Conservation (phyloP, 2,888 invertebrate species). For the Anticlea derivata region DNA sequence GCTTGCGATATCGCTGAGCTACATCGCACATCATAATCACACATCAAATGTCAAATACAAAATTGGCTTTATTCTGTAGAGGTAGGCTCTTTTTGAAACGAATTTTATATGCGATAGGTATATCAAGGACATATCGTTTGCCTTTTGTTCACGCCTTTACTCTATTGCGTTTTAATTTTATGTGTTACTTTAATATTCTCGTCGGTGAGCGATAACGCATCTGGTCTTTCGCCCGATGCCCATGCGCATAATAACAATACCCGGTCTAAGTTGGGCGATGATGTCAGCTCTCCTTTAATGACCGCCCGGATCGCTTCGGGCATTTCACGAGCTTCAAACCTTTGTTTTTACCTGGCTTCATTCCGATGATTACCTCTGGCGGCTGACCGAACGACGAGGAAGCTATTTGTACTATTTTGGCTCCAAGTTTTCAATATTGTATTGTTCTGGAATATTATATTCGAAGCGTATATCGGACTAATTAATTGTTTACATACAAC, state of each 20-base stretch:
- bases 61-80: too few relatives aligned
- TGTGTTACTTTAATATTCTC: conserved; percentile 69
- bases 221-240: conserved; percentile 62
- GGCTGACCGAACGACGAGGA: conserved; percentile 33
- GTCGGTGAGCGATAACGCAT: conserved; percentile 64
- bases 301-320: conserved; percentile 58
- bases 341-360: conserved; percentile 48
- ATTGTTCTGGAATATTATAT: conserved; percentile 37
- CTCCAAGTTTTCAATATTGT: conserved; percentile 38
- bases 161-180: conserved; percentile 51
- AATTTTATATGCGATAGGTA: too few relatives aligned
- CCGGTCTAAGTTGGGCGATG: conserved; percentile 71
- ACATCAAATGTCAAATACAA: too few relatives aligned
- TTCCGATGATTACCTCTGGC: conserved; percentile 44
- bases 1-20: too few relatives aligned
- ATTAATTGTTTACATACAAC: too few relatives aligned
- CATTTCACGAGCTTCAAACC: conserved; percentile 64
- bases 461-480: conserved; percentile 50
- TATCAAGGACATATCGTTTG: too few relatives aligned
- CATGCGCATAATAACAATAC: conserved; percentile 68
- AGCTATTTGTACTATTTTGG: conserved; percentile 39
- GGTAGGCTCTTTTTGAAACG: too few relatives aligned
- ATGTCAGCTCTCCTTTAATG: conserved; percentile 78
- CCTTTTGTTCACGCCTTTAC: too few relatives aligned
- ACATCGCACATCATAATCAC: too few relatives aligned